These are phyloP conservation scores for Drosophila pseudoobscura DNA, from an alignment of 1,140 invertebrate species.

Conservation along the genomic window DNA sequence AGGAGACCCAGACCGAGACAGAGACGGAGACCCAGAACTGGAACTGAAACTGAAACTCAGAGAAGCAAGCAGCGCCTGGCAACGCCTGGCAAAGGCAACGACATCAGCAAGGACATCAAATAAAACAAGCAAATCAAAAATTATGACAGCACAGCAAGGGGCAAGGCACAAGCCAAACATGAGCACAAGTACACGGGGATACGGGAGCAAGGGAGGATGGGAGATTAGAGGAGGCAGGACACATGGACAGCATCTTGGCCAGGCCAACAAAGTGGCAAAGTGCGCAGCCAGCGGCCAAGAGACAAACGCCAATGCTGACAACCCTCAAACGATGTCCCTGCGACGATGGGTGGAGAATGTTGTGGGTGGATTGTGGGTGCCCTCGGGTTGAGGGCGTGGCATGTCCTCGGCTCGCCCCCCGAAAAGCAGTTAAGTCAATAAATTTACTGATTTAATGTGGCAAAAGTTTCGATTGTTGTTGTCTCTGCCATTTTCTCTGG, in stretches of 20 bases:
- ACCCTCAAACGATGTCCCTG: constrained; percentile 27
- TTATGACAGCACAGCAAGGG: constrained; percentile 79
- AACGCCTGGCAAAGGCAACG: constrained; percentile 60
- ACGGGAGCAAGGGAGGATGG: not conserved
- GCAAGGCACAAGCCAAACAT: constrained; percentile 41
- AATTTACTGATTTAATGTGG: constrained; percentile 81
- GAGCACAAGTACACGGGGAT: constrained; percentile 13
- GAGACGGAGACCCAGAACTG: constrained; percentile 17
- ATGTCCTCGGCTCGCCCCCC: constrained; percentile 42
- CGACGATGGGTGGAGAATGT: not conserved
- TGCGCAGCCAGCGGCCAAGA: constrained; percentile 57
- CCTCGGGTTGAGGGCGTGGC: constrained; percentile 20
- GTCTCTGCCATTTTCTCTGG: constrained; percentile 28
- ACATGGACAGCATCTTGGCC: constrained; percentile 27
- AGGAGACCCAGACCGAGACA: constrained; percentile 5
- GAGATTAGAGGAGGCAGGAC: constrained; percentile 5
- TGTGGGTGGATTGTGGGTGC: not conserved
- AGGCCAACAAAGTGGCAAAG: constrained; percentile 56
- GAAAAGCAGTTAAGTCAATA: constrained; percentile 79
- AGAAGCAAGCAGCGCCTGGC: constrained; percentile 24
- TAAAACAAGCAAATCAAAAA: constrained; percentile 82
- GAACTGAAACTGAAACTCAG: constrained; percentile 8
- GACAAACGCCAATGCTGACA: constrained; percentile 54
- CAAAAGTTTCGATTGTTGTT: constrained; percentile 80
- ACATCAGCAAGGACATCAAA: constrained; percentile 79